Evolutionary conservation across 1,140 invertebrate genomes (phyloP).

Genomic region (Dendroctonus valens): DNA sequence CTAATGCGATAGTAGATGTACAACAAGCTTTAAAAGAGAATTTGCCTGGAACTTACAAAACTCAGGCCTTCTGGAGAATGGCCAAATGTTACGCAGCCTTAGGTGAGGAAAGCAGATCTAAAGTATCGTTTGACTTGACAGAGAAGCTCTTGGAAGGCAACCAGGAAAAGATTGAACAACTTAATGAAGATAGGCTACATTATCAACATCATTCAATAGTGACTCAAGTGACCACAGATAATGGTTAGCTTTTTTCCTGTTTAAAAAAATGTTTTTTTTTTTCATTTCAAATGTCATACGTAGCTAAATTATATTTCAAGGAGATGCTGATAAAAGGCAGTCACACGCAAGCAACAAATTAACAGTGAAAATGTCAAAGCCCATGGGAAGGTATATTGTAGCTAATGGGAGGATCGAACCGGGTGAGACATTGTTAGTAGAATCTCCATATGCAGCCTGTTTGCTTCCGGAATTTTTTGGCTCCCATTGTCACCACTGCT

Average conservation of each 20-base stretch:
- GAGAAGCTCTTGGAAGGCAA: slow-evolving; percentile 54
- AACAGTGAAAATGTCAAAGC: slow-evolving; percentile 51
- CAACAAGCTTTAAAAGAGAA: slow-evolving; percentile 60
- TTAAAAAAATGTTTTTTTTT: too few species aligned
- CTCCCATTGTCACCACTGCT: slow-evolving; percentile 82
- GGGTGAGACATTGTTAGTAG: slow-evolving; percentile 67
- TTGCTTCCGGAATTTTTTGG: slow-evolving; percentile 69
- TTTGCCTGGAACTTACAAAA: slow-evolving; percentile 55
- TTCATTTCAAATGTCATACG: too few species aligned
- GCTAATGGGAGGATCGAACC: slow-evolving; percentile 60
- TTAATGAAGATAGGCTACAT: slow-evolving; percentile 18
- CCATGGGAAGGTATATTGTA: slow-evolving; percentile 58
- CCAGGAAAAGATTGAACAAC: slow-evolving; percentile 16
- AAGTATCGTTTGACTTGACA: slow-evolving; percentile 60
- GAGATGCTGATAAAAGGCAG: not conserved
- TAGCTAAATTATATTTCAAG: too few species aligned
- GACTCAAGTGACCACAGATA: too few species aligned
- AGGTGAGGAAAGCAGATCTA: slow-evolving; percentile 54
- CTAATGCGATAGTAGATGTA: slow-evolving; percentile 61
- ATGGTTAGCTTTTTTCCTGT: too few species aligned
- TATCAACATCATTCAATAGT: not conserved
- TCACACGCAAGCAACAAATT: slow-evolving; percentile 51
- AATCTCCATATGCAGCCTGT: slow-evolving; percentile 73
- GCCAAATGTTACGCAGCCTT: slow-evolving; percentile 61
- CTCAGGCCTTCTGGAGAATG: slow-evolving; percentile 63